Percentiles rank a stretch among this genome's conserved stretches.
Conservation (phyloP, 2,797 vertebrate genomes). For the Limnodromus scolopaceus region DNA sequence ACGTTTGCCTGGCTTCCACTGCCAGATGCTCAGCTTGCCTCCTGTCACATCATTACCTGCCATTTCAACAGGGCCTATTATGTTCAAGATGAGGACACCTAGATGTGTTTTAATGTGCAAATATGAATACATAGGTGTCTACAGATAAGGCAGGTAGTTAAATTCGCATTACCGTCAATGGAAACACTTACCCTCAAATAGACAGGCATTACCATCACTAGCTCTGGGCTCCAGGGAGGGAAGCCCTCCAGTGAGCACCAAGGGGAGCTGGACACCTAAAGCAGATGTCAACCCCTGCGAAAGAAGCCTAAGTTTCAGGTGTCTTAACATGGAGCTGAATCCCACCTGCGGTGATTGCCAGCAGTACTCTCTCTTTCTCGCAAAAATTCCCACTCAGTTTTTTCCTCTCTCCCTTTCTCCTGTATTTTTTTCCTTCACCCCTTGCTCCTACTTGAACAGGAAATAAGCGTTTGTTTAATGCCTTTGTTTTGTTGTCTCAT, state of each 20-base stretch:
- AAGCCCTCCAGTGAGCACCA: neutral
- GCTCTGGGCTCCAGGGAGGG: neutral
- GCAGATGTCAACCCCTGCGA: neutral
- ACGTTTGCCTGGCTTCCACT: neutral
- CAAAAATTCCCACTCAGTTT: neutral
- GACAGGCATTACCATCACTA: neutral
- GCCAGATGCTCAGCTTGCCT: neutral
- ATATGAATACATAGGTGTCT: neutral
- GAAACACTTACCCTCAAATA: neutral
- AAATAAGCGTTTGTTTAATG: neutral
- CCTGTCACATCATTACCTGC: neutral
- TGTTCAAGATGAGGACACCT: neutral
- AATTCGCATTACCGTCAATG: neutral
- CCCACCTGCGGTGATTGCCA: neutral
- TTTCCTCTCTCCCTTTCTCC: neutral
- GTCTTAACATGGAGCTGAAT: neutral
- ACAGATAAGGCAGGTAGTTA: neutral
- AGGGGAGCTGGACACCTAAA: neutral
- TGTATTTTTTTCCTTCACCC: neutral
- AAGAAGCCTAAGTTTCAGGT: neutral
- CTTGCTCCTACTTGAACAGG: neutral
- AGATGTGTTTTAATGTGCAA: neutral
- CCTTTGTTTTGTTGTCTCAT: neutral
- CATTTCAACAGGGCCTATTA: neutral
- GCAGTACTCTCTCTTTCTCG: neutral